A percentile compares a stretch with the other conserved stretches of the same genome.
phyloP scores from a whole-genome alignment of 2,888 invertebrate species.

The Xestia c-nigrum region DNA sequence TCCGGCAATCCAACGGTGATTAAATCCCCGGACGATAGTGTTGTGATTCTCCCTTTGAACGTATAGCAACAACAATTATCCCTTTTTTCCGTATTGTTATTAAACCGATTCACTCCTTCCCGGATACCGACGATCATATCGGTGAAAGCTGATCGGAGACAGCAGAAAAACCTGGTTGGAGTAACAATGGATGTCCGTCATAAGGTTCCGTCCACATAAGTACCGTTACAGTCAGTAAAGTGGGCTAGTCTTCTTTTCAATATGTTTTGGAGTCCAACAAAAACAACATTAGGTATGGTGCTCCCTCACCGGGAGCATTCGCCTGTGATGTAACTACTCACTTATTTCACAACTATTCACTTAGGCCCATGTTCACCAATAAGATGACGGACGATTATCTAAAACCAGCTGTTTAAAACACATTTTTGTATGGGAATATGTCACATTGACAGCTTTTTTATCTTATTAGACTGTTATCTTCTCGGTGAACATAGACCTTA shows the following conservation, averaged over 20 bases:
- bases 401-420: too few species aligned
- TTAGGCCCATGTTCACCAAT: too few species aligned
- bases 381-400: too few species aligned
- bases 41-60: constrained; percentile 58
- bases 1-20: constrained; percentile 60
- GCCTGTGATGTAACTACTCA: too few species aligned
- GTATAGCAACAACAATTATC: constrained; percentile 84
- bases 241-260: not conserved
- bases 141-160: constrained; percentile 79
- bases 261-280: not conserved
- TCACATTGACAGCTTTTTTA: too few species aligned
- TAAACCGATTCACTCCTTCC: constrained; percentile 84
- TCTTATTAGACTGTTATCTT: too few species aligned
- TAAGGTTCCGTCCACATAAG: not conserved
- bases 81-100: constrained; percentile 84
- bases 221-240: not conserved
- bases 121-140: constrained; percentile 88
- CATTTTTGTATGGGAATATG: too few species aligned
- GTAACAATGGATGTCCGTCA: constrained; percentile 47
- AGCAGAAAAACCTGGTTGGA: constrained; percentile 72
- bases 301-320: too few species aligned
- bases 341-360: too few species aligned
- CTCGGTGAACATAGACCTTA: too few species aligned
- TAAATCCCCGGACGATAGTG: constrained; percentile 58
- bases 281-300: not conserved